A percentile compares a stretch with the other conserved stretches of the same genome.
These are phyloP conservation scores for Remorina albescens DNA, from an alignment of 2,797 vertebrate genomes.

Conservation along the genomic window DNA sequence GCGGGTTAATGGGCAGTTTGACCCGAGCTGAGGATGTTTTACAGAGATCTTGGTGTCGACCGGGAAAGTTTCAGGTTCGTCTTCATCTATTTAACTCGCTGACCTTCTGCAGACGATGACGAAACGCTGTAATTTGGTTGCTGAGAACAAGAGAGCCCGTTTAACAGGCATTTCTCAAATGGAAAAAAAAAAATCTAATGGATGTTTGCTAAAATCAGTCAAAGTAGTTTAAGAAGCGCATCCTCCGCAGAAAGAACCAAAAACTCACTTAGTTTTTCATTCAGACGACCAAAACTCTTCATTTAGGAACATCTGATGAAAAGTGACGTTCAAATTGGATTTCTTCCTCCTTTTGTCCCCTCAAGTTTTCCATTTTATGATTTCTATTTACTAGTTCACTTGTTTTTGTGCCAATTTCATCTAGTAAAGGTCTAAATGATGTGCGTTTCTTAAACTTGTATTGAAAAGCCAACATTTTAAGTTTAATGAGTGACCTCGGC, in stretches of 20 bases:
- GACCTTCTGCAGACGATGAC: neutral
- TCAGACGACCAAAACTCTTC: neutral
- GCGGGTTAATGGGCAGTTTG: conserved; percentile 37
- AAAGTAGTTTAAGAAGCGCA: no score
- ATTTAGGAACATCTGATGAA: no score
- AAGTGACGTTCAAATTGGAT: no score
- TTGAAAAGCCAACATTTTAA: no score
- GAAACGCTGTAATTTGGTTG: neutral
- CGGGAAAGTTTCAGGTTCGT: neutral
- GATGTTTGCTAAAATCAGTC: no score
- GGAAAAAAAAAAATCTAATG: no score
- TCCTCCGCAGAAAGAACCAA: neutral
- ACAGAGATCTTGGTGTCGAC: neutral
- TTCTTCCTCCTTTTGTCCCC: no score
- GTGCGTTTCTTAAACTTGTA: no score
- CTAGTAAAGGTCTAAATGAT: neutral
- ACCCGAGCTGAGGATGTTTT: neutral
- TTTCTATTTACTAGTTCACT: no score
- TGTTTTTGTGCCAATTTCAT: neutral
- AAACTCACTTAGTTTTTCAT: no score
- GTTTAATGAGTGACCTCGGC: no score
- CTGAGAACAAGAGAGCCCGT: neutral
- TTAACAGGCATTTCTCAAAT: neutral
- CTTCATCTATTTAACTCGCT: neutral
- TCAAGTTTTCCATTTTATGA: no score